Base-by-base conservation (phyloP, 2,797 vertebrate species). In the Xyrichtys novacula region DNA sequence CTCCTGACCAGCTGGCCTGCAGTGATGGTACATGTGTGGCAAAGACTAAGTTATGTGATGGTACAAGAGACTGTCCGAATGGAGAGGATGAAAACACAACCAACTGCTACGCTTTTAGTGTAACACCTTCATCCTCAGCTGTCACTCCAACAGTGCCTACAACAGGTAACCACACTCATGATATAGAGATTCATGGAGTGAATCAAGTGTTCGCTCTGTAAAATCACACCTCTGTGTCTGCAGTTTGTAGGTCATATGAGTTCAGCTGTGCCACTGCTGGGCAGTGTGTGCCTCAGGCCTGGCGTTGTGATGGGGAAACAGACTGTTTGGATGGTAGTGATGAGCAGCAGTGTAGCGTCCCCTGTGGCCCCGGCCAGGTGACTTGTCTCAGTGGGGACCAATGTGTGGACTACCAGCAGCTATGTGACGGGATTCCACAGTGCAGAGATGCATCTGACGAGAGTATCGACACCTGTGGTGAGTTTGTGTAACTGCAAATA, bases 271-370 rank as follows among this genome's bases (percentile, higher is more conserved):
- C 71, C 15, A 91, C 90, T 0, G 92, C 94, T 0, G 85, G 72
- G 0, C 95, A 95, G 85, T 96, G 97, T 55, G 80, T 91, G 4
- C 96, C 96, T 0, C 88, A 84, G 57, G 94, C 93, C 3, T 97
- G 97, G 97, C 91, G 76, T 3, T 98, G 96, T 5, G 96, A 97
- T 1, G 82, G 91, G 0, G 96, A 98, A 78, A 94, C 95, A 0
- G 96, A 98, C 87, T 97, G 96, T 66, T 12, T 73, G 6, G 95
- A 97, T 0, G 93, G 88, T 2, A 95, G 94, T 1, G 96, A 98
- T 6, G 96, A 98, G 80, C 77, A 72, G 19, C 76, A 78, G 50
- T 98, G 97, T 32, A 62, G 76, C 0, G 28, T 78, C 26, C 76
- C 22, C 3, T 97, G 97, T 7, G 76, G 72, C 0, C 83, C 83